Evolutionary conservation across 1,140 invertebrate species (phyloP).

Genomic region (Camponotus vicinus): DNA sequence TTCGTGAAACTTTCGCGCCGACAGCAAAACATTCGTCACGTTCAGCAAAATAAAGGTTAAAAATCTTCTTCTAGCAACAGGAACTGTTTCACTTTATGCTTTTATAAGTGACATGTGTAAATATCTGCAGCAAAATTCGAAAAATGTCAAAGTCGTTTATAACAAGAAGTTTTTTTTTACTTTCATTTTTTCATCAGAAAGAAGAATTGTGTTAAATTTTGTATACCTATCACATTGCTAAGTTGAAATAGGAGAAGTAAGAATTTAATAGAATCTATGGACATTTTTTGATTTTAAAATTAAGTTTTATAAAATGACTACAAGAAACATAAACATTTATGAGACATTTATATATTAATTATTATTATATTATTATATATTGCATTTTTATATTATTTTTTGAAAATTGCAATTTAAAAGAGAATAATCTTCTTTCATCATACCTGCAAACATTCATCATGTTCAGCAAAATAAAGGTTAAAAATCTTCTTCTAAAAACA

Average conservation of each 20-base stretch:
- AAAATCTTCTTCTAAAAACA: no score
- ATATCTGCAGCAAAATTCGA: background rate
- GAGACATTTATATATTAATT: background rate
- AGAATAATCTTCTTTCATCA: background rate
- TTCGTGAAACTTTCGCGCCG: background rate
- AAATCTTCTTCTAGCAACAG: background rate
- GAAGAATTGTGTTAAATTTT: background rate
- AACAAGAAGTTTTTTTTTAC: background rate
- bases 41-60: background rate
- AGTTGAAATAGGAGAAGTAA: background rate
- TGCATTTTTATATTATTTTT: background rate
- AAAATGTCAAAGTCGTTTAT: background rate
- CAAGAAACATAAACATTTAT: background rate
- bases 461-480: no score
- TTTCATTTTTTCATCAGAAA: background rate
- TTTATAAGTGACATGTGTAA: background rate
- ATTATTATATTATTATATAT: no score
- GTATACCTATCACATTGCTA: background rate
- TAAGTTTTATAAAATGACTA: background rate
- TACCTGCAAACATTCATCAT: background rate
- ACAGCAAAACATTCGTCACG: background rate
- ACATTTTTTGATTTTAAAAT: conserved; percentile 26
- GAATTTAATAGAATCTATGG: background rate
- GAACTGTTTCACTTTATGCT: conserved; percentile 2
- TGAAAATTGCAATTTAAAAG: background rate